Evolutionary conservation across 2,888 invertebrate species (phyloP), one percentile per base, ranked within the genome.

Genomic region (Thalpophila matura): DNA sequence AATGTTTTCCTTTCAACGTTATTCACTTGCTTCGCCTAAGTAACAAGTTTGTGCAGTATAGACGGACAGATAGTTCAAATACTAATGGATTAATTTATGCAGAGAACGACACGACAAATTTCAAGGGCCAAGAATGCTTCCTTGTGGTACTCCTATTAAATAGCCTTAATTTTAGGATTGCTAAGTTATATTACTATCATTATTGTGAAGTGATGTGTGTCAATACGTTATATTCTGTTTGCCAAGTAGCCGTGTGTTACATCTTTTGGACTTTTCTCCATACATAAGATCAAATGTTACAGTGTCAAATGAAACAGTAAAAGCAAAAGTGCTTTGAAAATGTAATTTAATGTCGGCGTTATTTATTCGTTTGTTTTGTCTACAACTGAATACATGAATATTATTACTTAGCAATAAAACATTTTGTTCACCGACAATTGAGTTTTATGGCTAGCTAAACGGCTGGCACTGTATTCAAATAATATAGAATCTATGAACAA

Each of bases 71-170:
- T 16, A 1, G 1, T 24, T 0, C 10, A 20, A 55, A n/a, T n/a
- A n/a, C n/a, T n/a, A n/a, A n/a, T n/a, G n/a, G n/a, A n/a, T n/a
- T 46, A 12, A 22, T 51, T 53, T 31, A 6, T 12, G 29, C 2
- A 50, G 2, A 27, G 1, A 26, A 35, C 6, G 14, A 54, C n/a
- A 20, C 0, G 31, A 20, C 12, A 3, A n/a, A 31, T n/a, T n/a
- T n/a, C 14, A 9, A 16, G 18, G 38, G 12, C 40, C 24, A 14
- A 64, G 9, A 16, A 26, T 29, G 20, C 20, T 47, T 35, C 35
- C 65, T 64, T 59, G 18, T 37, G 18, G 50, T 22, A 57, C n/a
- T 29, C 35, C 26, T 43, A n/a, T n/a, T 18, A 14, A n/a, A n/a
- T 20, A 12, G 3, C 18, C 3, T 20, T 20, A 5, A 3, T 26